Base-by-base conservation (phyloP, 2,113 vertebrate species). In the Ptilorrhoa leucosticta region DNA sequence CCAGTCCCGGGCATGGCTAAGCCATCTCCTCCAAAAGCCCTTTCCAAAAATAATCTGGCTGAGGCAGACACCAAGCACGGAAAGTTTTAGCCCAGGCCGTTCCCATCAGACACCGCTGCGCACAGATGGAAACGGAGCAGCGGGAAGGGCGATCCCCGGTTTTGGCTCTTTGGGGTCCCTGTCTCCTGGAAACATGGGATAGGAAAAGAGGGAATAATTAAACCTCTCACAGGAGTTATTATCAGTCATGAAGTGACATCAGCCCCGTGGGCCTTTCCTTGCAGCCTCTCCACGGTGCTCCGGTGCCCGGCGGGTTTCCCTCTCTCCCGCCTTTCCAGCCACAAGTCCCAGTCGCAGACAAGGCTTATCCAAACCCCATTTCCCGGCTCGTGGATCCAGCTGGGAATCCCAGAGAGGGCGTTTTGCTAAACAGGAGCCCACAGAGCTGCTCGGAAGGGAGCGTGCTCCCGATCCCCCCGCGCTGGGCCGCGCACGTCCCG, bases 31-130 rank as follows among this genome's bases (percentile, higher is more conserved):
- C 65, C 42, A 13, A 81, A 83, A 90, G 17, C 33, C 9, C 22
- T 78, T 89, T 75, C 90, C 88, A 95, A 90, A 96, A 96, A 81
- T 68, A 89, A 81, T 78, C 71, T 24, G 31, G 53, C 37, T 27
- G 58, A 82, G n/a, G 42, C 75, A 91, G 79, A 64, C 87, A 69
- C 27, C 0, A 5, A 87, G 48, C 47, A 50, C 2, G 51, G 90
- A 89, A 96, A 93, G 61, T 56, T 50, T 96, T 28, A 93, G 45
- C 39, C 70, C 27, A 7, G 72, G 47, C 26, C 3, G 1, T 56
- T 91, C 54, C 35, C 0, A 0, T 42, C 58, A 56, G 81, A 28
- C 33, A 1, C 15, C 6, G 40, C 64, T 37, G 11, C 10, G n/a
- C 5, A 1, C 35, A 35, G 58, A 33, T 27, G 57, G 44, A 60